Base-by-base conservation (phyloP, 2,113 vertebrate genomes). In the Phycodurus eques region DNA sequence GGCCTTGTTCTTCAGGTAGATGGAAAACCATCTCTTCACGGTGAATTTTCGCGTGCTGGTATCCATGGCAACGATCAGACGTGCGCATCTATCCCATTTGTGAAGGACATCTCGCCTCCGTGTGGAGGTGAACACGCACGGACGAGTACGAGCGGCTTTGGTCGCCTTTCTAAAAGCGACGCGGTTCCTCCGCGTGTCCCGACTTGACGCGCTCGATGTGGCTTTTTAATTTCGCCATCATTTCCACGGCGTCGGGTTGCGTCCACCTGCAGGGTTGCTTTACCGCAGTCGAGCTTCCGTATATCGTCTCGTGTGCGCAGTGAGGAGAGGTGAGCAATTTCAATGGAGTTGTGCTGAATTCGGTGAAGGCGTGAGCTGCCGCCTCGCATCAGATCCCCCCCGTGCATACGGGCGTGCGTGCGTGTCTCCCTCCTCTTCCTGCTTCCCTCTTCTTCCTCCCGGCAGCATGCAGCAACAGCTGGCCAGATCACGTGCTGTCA, bases 41-140 rank as follows among this genome's bases (percentile, higher is more conserved):
- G 90, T 91, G 79, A 91, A 91, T 91, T 91, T 91, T 42, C 90
- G 83, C 76, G 80, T 88, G 88, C 86, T 89, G 76, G 90, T 89
- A 80, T 91, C 90, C 90, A 91, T 91, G 79, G 79, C 83, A 85
- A 90, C 79, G 56, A 70, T 71, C 66, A 80, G 72, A 70, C 56
- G 44, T 68, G 63, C 56, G 77, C 74, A 77, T 74, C 83, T 87
- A 90, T 87, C 88, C 88, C 90, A 88, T 89, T 31, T 75, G 84
- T 81, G 82, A 77, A 53, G 77, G 68, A 75, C 87, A 89, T 90
- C 15, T 84, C 83, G 75, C 49, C 54, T 66, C 49, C 15, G 54
- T 31, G 72, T 78, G 68, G 57, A 71, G 67, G 77, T 54, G 63
- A 47, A 73, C 63, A 33, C 2, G 60, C 67, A 80, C 65, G 76